Percentiles rank a stretch among this genome's conserved stretches.
phyloP scores from a whole-genome alignment of 2,888 invertebrate species.

The Drosophila testacea region DNA sequence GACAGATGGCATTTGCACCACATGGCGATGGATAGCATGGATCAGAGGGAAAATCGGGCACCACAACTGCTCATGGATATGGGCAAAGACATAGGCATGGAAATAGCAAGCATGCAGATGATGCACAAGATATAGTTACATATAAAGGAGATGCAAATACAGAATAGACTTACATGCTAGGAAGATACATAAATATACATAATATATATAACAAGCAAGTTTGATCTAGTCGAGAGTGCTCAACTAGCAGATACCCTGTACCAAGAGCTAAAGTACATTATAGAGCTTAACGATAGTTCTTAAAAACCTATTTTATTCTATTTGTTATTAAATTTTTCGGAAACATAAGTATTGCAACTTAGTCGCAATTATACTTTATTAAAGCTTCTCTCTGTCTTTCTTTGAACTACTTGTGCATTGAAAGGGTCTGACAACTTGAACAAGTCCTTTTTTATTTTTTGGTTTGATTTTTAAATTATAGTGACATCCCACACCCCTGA shows the following conservation, averaged over 20 bases:
- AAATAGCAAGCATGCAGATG: constrained; percentile 64
- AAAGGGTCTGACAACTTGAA: too few relatives aligned
- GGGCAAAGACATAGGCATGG: constrained; percentile 35
- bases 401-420: too few relatives aligned
- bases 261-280: not conserved
- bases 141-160: constrained; percentile 1
- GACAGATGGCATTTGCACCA: constrained; percentile 94
- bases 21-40: constrained; percentile 95
- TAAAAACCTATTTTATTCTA: too few relatives aligned
- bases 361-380: too few relatives aligned
- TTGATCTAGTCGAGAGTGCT: constrained; percentile 8
- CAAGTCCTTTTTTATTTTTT: too few relatives aligned
- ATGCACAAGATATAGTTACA: constrained; percentile 34
- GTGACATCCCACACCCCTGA: too few relatives aligned
- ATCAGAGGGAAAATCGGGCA: constrained; percentile 86
- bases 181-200: constrained; percentile 19
- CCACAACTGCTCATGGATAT: constrained; percentile 83
- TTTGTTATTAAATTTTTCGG: too few relatives aligned
- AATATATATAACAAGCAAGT: constrained; percentile 10
- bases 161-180: constrained; percentile 49
- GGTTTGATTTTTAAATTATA: too few relatives aligned
- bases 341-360: too few relatives aligned
- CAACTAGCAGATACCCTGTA: constrained; percentile 31
- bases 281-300: not conserved
- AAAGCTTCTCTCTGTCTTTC: too few relatives aligned